A percentile compares a stretch with the other conserved stretches of the same genome.
Conservation (phyloP, 1,140 invertebrate genomes). For the Zaprionus camerounensis region DNA sequence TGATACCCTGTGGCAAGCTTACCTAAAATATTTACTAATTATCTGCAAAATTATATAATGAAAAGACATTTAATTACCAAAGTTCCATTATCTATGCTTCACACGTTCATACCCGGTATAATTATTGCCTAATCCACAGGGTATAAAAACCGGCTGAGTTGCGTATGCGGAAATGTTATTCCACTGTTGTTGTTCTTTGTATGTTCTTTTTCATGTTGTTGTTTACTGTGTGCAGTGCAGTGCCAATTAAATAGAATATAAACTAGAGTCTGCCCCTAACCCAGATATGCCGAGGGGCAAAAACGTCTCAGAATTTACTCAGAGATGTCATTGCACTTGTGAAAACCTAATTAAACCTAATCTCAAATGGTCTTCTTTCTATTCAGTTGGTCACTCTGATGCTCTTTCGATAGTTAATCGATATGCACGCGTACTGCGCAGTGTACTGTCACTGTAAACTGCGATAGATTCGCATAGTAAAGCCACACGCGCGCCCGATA, state of each 20-base stretch:
- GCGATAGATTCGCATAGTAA: conserved; percentile 18
- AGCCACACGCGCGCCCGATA: conserved; percentile 44
- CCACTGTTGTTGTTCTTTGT: conserved; percentile 15
- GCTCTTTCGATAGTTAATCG: not conserved
- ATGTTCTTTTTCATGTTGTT: conserved; percentile 18
- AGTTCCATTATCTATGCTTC: not conserved
- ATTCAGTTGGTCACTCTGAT: not conserved
- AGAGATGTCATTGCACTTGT: not conserved
- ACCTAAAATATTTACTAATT: not conserved
- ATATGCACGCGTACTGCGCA: conserved; percentile 19
- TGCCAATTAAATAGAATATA: conserved; percentile 24
- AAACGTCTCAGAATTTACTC: conserved; percentile 5
- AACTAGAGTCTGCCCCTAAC: not conserved
- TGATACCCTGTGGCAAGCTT: conserved; percentile 5
- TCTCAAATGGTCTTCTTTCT: not conserved
- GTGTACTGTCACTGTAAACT: conserved; percentile 16
- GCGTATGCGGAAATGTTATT: conserved; percentile 42
- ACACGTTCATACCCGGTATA: not conserved
- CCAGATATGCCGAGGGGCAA: conserved; percentile 9
- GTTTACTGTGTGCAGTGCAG: conserved; percentile 19
- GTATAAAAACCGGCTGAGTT: conserved; percentile 33
- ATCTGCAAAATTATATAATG: too few species aligned
- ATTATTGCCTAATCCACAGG: not conserved
- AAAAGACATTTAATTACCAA: not conserved
- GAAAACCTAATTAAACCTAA: not conserved